A percentile compares a stretch with the other conserved stretches of the same genome.
Conservation (phyloP, 2,113 vertebrate species). For the Manacus vitellinus region DNA sequence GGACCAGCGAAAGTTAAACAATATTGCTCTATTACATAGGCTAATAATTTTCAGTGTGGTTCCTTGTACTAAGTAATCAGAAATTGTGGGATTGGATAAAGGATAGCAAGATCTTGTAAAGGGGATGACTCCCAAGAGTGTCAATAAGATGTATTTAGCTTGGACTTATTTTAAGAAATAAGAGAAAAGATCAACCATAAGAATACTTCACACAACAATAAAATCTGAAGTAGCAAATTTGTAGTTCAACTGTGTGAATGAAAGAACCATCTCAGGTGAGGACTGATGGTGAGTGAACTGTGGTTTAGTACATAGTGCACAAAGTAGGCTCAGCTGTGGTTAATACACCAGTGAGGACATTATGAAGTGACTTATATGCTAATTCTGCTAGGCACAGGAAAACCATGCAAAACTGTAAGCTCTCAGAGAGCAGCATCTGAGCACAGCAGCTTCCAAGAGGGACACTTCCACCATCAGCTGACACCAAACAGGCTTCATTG, state of each 20-base stretch:
- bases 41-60: not conserved
- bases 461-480: not conserved
- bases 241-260: not conserved
- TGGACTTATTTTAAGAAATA: not conserved
- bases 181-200: not conserved
- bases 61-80: not conserved
- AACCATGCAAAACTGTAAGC: not conserved
- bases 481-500: not conserved
- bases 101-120: not conserved
- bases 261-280: not conserved
- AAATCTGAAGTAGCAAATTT: not conserved
- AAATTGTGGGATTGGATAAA: not conserved
- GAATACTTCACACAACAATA: not conserved
- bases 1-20: not conserved
- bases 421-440: not conserved
- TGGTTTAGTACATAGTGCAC: not conserved
- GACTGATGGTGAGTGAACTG: not conserved
- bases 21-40: not conserved
- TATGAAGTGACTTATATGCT: not conserved
- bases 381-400: not conserved
- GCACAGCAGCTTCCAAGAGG: not conserved
- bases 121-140: not conserved
- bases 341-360: not conserved
- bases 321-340: not conserved
- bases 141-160: not conserved